Evolutionary conservation across 1,140 invertebrate species (phyloP).

Genomic region (Zaprionus inermis): DNA sequence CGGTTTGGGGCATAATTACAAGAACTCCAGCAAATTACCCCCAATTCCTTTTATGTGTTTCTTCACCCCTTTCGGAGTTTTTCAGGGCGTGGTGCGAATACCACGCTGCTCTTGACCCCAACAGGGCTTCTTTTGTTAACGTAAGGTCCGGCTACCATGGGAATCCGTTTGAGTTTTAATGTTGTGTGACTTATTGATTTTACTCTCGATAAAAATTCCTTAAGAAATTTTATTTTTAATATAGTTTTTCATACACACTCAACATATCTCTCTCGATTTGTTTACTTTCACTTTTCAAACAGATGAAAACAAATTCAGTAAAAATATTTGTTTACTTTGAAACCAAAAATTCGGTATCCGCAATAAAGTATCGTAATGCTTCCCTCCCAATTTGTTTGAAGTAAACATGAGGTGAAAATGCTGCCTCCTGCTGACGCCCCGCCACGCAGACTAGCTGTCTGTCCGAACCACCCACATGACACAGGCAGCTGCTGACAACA

Average conservation of each 20-base stretch:
- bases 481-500: conserved; percentile 45
- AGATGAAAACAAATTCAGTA: conserved; percentile 20
- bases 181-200: conserved; percentile 29
- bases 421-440: no score
- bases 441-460: neutral
- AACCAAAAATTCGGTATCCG: conserved; percentile 12
- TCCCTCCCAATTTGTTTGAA: conserved; percentile 11
- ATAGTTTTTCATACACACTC: conserved; percentile 6
- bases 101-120: neutral
- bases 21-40: neutral
- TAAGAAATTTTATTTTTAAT: neutral
- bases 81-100: conserved; percentile 7
- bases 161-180: neutral
- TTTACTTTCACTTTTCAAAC: conserved; percentile 6
- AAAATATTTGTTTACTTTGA: conserved; percentile 31
- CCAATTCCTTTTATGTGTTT: neutral
- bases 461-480: conserved; percentile 6
- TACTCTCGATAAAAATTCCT: conserved; percentile 14
- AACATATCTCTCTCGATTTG: conserved; percentile 4
- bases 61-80: conserved; percentile 16
- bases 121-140: conserved; percentile 19
- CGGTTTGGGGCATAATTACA: conserved; percentile 27
- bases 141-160: conserved; percentile 16
- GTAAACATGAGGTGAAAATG: conserved; percentile 26
- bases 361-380: conserved; percentile 28